Conservation (phyloP, 1,140 invertebrate species). For the Archivesica marissinica region DNA sequence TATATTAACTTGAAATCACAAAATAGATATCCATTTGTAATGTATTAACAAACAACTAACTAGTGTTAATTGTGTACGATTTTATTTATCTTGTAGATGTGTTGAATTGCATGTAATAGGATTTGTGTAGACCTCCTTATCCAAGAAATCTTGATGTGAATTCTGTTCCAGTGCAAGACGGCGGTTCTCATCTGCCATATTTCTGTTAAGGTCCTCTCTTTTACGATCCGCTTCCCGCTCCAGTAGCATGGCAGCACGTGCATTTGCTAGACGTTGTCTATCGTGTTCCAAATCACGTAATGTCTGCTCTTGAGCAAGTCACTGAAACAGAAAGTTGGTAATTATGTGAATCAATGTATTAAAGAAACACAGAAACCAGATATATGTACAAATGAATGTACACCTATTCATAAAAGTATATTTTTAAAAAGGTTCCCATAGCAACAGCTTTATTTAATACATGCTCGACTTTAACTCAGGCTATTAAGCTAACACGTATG, state of each 20-base stretch:
- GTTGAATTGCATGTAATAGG: conserved; percentile 92
- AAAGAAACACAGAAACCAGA: no score
- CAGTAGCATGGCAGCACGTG: conserved; percentile 85
- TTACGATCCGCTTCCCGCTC: conserved; percentile 84
- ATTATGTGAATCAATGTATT: no score
- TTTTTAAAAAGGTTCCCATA: no score
- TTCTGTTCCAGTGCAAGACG: conserved; percentile 88
- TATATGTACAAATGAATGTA: no score
- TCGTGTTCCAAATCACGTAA: conserved; percentile 87
- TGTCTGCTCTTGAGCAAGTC: conserved; percentile 80
- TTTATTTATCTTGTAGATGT: conserved; percentile 87
- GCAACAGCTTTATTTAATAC: no score
- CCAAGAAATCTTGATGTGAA: conserved; percentile 87
- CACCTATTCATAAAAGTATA: no score
- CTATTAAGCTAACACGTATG: no score
- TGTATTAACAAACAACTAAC: neutral
- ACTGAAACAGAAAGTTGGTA: conserved; percentile 68
- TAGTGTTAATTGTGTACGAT: neutral
- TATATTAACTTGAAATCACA: neutral
- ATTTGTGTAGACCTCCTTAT: conserved; percentile 88
- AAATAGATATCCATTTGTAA: no score
- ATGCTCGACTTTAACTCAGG: no score
- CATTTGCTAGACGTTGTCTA: conserved; percentile 81
- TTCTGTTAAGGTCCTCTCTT: conserved; percentile 84
- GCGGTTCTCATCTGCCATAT: conserved; percentile 87